phyloP scores from a whole-genome alignment of 2,797 vertebrate genomes.

The Anabas testudineus region DNA sequence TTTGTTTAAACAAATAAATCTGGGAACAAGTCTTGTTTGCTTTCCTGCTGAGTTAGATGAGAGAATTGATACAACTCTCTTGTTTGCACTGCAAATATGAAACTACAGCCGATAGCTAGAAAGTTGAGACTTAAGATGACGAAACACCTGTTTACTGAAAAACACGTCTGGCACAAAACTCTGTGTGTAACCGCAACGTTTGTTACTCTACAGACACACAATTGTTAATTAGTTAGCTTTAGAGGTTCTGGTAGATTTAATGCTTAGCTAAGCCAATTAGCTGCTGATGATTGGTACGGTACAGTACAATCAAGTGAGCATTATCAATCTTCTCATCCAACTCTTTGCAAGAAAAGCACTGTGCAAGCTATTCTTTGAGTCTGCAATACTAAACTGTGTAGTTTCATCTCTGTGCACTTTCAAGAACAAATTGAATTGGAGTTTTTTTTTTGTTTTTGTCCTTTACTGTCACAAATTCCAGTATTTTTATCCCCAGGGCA shows the following conservation, averaged over 20 bases:
- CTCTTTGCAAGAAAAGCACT: neutral
- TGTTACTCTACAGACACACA: neutral
- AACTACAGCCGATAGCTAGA: neutral
- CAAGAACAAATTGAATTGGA: no score
- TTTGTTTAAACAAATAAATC: slow-evolving; percentile 6
- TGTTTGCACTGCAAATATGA: neutral
- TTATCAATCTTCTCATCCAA: neutral
- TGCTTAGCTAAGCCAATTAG: neutral
- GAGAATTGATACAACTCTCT: no score
- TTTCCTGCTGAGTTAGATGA: neutral
- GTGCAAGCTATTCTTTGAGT: neutral
- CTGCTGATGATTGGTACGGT: neutral
- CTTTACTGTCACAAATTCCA: slow-evolving; percentile 47
- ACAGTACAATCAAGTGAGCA: no score
- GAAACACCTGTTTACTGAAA: neutral
- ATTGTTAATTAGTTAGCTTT: neutral
- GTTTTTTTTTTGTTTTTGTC: no score
- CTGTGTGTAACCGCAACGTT: neutral
- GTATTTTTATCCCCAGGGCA: neutral
- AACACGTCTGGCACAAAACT: neutral
- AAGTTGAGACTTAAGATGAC: neutral
- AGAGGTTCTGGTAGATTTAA: neutral
- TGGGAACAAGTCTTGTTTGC: neutral
- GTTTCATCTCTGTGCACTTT: neutral
- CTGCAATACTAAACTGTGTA: neutral